A percentile compares a stretch with the other conserved stretches of the same genome.
phyloP scores from a whole-genome alignment of 2,113 vertebrate species.

The Ceratotherium simum region DNA sequence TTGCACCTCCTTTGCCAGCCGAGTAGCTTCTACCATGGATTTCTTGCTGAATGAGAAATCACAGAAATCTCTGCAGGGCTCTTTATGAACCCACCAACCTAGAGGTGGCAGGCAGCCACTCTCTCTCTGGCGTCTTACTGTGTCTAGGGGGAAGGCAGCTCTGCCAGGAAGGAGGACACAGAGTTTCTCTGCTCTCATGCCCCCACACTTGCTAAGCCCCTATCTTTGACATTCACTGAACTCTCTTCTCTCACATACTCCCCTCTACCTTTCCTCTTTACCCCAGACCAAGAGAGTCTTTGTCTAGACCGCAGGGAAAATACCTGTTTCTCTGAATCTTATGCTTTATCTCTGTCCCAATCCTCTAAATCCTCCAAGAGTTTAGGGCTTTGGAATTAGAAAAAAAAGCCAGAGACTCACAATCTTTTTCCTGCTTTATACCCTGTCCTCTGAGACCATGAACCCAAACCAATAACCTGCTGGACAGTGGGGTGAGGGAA shows the following conservation, averaged over 20 bases:
- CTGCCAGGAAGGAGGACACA: neutral
- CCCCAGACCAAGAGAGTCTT: neutral
- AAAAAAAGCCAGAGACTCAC: neutral
- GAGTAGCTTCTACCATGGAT: neutral
- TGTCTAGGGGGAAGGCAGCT: neutral
- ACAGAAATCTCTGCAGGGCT: neutral
- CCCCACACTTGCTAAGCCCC: neutral
- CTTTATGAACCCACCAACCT: neutral
- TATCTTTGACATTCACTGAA: neutral
- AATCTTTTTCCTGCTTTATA: neutral
- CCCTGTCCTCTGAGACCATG: neutral
- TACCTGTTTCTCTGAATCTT: neutral
- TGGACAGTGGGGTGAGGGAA: neutral
- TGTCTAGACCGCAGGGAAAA: neutral
- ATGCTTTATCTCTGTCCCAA: neutral
- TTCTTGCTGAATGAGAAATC: neutral
- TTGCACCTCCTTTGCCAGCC: neutral
- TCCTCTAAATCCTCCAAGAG: constrained; percentile 9
- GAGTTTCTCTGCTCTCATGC: neutral
- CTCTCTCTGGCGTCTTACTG: neutral
- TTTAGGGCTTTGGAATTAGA: neutral
- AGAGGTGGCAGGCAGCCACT: neutral
- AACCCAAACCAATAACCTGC: neutral
- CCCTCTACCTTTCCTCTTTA: neutral
- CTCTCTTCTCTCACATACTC: neutral